These are phyloP conservation scores for Isichthys henryi DNA, from an alignment of 2,113 vertebrate species.

Conservation along the genomic window DNA sequence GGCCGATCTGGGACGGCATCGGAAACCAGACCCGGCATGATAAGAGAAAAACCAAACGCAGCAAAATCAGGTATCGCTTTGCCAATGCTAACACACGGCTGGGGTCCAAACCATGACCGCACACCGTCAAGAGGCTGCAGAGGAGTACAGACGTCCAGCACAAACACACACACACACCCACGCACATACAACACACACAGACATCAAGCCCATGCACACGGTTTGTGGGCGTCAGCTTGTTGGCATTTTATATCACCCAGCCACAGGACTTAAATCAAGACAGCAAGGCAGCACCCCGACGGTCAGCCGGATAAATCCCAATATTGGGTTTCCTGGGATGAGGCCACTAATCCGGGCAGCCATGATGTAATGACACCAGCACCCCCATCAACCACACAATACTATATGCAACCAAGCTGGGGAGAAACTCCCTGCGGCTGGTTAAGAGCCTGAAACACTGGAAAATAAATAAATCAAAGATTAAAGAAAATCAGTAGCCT, in stretches of 20 bases:
- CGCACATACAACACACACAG: background rate
- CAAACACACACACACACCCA: background rate
- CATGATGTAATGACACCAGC: background rate
- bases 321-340: background rate
- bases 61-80: background rate
- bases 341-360: background rate
- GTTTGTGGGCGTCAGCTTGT: slow-evolving; percentile 19
- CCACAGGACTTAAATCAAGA: background rate
- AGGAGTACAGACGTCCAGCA: background rate
- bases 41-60: background rate
- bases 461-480: background rate
- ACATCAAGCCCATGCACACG: background rate
- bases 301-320: background rate
- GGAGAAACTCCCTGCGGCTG: background rate
- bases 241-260: slow-evolving; percentile 20
- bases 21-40: background rate
- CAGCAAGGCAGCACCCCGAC: background rate
- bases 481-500: background rate
- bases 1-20: background rate
- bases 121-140: background rate
- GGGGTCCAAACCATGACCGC: background rate
- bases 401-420: background rate
- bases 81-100: background rate
- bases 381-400: background rate
- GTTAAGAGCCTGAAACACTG: background rate